Conservation (phyloP, 2,888 invertebrate species). For the Aporophyla lueneburgensis region DNA sequence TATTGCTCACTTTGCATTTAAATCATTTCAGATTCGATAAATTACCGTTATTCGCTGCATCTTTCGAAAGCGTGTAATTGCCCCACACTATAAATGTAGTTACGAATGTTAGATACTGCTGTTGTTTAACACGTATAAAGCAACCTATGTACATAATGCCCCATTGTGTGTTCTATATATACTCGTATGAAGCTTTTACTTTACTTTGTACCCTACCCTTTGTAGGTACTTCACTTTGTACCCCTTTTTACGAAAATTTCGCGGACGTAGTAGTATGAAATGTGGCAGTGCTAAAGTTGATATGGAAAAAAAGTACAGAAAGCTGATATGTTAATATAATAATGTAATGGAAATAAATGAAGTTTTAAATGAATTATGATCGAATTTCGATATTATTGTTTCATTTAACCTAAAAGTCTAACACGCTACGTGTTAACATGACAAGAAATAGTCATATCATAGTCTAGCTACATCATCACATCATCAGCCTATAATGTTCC, state of each 20-base stretch:
- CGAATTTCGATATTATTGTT: conserved; percentile 18
- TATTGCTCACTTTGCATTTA: conserved; percentile 6
- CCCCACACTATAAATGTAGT: conserved; percentile 1
- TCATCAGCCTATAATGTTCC: too few species aligned
- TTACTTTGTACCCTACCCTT: too few species aligned
- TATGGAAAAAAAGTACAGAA: too few species aligned
- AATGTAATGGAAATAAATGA: too few species aligned
- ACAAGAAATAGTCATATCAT: neutral
- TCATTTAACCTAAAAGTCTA: conserved; percentile 10
- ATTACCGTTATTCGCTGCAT: conserved; percentile 20
- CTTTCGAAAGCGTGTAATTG: conserved; percentile 15
- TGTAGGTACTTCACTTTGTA: too few species aligned
- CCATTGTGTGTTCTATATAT: neutral
- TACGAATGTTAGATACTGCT: conserved; percentile 11
- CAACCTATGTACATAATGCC: conserved; percentile 14
- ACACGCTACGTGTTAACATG: neutral
- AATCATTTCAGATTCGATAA: conserved; percentile 18
- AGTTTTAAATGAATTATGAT: too few species aligned
- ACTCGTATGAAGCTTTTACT: too few species aligned
- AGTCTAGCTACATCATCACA: too few species aligned
- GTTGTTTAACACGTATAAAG: conserved; percentile 12
- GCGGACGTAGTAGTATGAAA: too few species aligned
- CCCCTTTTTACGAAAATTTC: too few species aligned
- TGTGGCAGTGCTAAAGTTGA: too few species aligned
- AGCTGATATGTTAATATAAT: too few species aligned